Conservation (phyloP, 2,113 vertebrate species). For the Rhombomys opimus region DNA sequence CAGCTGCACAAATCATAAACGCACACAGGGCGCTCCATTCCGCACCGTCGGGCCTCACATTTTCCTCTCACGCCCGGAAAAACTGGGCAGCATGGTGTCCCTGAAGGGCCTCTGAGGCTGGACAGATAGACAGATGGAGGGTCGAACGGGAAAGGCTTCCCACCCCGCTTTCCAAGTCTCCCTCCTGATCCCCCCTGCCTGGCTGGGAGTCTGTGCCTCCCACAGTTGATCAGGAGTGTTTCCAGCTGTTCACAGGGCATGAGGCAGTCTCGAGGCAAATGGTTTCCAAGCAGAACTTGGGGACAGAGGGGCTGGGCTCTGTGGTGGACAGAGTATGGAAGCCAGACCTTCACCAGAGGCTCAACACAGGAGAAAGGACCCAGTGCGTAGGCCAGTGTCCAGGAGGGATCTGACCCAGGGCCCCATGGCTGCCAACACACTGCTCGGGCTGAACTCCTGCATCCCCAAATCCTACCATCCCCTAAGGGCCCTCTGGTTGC, state of each 20-base stretch:
- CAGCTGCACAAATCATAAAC: conserved; percentile 42
- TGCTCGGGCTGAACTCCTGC: background rate
- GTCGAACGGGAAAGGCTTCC: background rate
- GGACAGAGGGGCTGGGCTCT: background rate
- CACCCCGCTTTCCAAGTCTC: background rate
- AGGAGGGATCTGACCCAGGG: background rate
- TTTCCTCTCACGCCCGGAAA: conserved; percentile 71
- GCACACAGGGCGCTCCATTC: background rate
- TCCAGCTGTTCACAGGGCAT: background rate
- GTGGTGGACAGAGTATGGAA: background rate
- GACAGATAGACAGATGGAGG: background rate
- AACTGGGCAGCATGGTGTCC: conserved; percentile 42
- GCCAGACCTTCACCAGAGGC: background rate
- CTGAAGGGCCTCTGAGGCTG: background rate
- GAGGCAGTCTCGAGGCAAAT: conserved; percentile 71
- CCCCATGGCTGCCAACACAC: background rate
- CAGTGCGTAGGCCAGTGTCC: background rate
- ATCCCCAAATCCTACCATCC: background rate
- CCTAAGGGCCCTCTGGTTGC: background rate
- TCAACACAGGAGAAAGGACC: too few relatives aligned
- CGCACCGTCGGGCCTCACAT: background rate
- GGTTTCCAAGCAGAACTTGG: conserved; percentile 60
- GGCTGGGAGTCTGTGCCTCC: background rate
- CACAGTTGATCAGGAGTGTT: conserved; percentile 52
- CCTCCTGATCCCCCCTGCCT: background rate